phyloP scores from a whole-genome alignment of 2,888 invertebrate species.

The Drosophila austrosaltans region DNA sequence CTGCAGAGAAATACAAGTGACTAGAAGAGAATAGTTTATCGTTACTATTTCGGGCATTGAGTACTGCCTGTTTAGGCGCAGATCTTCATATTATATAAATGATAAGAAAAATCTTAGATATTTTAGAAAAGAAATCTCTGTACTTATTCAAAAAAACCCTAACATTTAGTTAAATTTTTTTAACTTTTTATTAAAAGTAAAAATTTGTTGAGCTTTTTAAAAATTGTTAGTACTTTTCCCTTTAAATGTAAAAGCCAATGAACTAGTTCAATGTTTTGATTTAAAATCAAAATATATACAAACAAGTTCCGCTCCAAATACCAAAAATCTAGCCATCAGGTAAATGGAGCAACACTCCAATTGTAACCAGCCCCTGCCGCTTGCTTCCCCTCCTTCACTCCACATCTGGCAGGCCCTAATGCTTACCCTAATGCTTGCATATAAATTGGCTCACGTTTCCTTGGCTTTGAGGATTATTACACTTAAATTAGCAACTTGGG shows the following conservation, averaged over 20 bases:
- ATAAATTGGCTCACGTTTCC: constrained; percentile 81
- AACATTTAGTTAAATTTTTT: no score
- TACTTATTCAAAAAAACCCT: no score
- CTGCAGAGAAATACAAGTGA: no score
- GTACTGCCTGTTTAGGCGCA: no score
- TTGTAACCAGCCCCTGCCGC: constrained; percentile 11
- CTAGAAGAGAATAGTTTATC: no score
- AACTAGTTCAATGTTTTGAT: background rate
- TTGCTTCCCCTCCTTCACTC: background rate
- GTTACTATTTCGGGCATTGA: no score
- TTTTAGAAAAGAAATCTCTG: no score
- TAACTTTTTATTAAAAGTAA: background rate
- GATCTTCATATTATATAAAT: no score
- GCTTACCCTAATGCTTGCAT: constrained; percentile 71
- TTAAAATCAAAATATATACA: background rate
- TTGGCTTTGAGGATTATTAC: constrained; percentile 78
- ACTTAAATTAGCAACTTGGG: constrained; percentile 82
- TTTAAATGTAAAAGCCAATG: no score
- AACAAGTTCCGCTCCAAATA: constrained; percentile 35
- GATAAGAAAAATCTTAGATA: no score
- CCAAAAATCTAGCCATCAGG: constrained; percentile 49
- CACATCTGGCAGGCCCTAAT: constrained; percentile 28
- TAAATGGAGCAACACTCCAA: constrained; percentile 40
- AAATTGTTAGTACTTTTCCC: no score
- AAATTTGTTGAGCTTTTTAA: no score